Evolutionary conservation across 1,140 invertebrate genomes (phyloP), one percentile per base, ranked within the genome.

Genomic region (Ceratina australensis): DNA sequence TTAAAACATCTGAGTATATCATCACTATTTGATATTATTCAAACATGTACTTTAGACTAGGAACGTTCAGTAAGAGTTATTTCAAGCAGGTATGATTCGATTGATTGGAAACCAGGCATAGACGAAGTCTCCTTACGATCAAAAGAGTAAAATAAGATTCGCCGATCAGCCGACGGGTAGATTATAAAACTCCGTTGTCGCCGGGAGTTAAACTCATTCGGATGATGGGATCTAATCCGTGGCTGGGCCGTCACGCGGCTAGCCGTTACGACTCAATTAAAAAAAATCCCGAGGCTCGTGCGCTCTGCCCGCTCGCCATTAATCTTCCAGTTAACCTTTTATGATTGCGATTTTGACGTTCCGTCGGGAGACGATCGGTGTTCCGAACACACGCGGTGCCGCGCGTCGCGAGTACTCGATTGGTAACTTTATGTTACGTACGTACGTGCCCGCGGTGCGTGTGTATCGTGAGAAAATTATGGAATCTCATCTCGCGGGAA

Each of bases 401-500:
- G 52, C 33, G 56, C 75, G 80, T 68, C 73, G 66, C 74, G 65
- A 24, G 22, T 10, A 18, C 47, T 20, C 42, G 56, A 49, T 68
- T 24, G 59, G 54, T 22, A 68, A 33, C 78, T 28, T 54, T 15
- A 56, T 54, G 20, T 15, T 13, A 13, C 0, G 12, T 22, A 13
- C 16, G 0, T 10, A 12, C 22, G 20, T 47, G 2, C 12, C 4
- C 7, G 64, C 64, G 20, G 66, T 26, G 71, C 56, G 59, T 54
- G 68, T 74, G 73, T 72, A 86, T 86, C 84, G 85, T 83, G 84
- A 80, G 84, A 86, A 86, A 83, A 83, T 86, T 76, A 73, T 67
- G 69, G 79, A 85, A 85, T 84, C 79, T 66, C 79, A 64, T 84
- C 78, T 72, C 52, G 59, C 69, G 69, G 71, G 83, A 80, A 84